Evolutionary conservation across 1,140 invertebrate genomes (phyloP).

Genomic region (Bombus superbus): DNA sequence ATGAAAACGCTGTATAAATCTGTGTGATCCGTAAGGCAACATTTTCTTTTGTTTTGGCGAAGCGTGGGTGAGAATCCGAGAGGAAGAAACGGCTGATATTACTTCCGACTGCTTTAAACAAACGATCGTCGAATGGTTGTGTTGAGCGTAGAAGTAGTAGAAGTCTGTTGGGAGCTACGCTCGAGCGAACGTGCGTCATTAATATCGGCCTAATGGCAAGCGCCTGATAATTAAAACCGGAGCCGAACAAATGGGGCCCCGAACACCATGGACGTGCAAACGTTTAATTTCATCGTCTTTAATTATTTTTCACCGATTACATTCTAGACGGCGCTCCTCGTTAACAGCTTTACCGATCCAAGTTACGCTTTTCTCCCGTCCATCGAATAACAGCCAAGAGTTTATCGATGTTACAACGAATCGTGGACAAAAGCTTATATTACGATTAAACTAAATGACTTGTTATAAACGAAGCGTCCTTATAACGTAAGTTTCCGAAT

Average conservation of each 20-base stretch:
- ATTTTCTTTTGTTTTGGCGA: not conserved
- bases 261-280: constrained; percentile 21
- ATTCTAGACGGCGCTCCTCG: not conserved
- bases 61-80: not conserved
- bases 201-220: constrained; percentile 67
- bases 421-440: not conserved
- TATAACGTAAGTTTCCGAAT: too few species aligned
- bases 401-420: not conserved
- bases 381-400: not conserved
- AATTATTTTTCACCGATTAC: constrained; percentile 25
- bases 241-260: constrained; percentile 42
- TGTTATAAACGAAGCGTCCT: too few species aligned
- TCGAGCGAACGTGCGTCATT: constrained; percentile 56
- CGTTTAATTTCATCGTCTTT: constrained; percentile 27
- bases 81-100: constrained; percentile 19
- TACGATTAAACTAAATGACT: not conserved
- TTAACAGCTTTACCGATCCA: constrained; percentile 4
- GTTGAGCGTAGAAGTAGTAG: not conserved
- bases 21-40: not conserved
- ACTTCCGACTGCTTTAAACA: constrained; percentile 23
- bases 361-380: not conserved
- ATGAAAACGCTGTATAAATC: not conserved
- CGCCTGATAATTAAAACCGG: constrained; percentile 70
- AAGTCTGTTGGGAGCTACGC: constrained; percentile 15
- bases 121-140: not conserved